Evolutionary conservation across 2,113 vertebrate species (phyloP), one percentile per base, ranked within the genome.

Genomic region (Illadopsis cleaveri): DNA sequence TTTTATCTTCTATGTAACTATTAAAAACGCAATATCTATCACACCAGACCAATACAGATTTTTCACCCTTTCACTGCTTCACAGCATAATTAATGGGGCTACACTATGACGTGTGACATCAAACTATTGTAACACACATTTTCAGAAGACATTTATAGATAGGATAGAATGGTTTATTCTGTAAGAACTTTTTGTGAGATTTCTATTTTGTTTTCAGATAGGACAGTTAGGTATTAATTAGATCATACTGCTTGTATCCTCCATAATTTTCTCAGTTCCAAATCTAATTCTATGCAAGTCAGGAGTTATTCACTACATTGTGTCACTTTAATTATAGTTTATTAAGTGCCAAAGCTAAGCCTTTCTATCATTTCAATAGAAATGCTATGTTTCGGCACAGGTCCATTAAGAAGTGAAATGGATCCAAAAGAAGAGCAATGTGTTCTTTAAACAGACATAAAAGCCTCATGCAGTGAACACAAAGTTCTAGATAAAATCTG

Each of bases 181-280:
- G 11, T 25, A 53, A 48, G 31, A 35, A 16, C 25, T 19, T 60
- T 68, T n/a, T 23, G 10, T 44, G 18, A 6, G 0, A 0, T 3
- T 27, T 47, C 50, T 24, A 27, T 69, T 69, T 92, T 78, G 6
- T 75, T 94, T 94, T 57, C 27, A 53, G 16, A 27, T 30, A 62
- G 9, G 17, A 40, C 3, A 44, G 3, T 21, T 70, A 57, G 12
- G 9, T 82, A 62, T 62, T 44, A 62, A 40, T 66, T 84, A 54
- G 40, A 70, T 57, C 16, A 47, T 53, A 61, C 2, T 12, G 9
- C 47, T 58, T 79, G 1, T 40, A 58, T 45, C 18, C 44, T 71
- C 25, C 5, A 1, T 62, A 25, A 33, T 70, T 76, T 77, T 85
- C 42, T 75, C 10, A 25, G 17, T 84, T 77, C 21, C n/a, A 77